These are phyloP conservation scores for Drosophila mojavensis DNA, from an alignment of 1,140 invertebrate species.

Conservation along the genomic window DNA sequence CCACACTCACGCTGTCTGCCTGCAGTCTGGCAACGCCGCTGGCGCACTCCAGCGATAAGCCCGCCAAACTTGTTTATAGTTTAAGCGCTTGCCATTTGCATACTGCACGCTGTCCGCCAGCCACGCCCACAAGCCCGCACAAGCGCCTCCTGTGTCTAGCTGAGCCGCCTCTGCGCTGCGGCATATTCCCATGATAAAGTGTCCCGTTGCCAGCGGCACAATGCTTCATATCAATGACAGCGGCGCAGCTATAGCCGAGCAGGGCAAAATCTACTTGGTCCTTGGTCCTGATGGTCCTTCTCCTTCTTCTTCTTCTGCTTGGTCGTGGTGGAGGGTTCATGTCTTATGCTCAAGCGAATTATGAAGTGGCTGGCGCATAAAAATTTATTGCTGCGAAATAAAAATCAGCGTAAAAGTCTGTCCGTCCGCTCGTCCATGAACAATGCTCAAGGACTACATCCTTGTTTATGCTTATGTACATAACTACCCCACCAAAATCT, in stretches of 20 bases:
- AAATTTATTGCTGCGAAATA: slow-evolving; percentile 84
- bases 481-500: slow-evolving; percentile 5
- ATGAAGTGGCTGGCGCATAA: slow-evolving; percentile 83
- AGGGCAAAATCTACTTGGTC: background rate
- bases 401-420: slow-evolving; percentile 80
- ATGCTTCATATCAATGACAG: slow-evolving; percentile 47
- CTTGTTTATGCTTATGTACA: slow-evolving; percentile 42
- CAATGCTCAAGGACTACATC: slow-evolving; percentile 46
- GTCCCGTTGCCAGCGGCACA: slow-evolving; percentile 50
- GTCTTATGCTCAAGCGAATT: slow-evolving; percentile 79
- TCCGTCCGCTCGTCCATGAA: slow-evolving; percentile 14
- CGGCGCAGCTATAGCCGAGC: background rate
- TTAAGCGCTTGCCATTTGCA: slow-evolving; percentile 65
- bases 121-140: background rate
- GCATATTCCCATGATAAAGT: slow-evolving; percentile 68
- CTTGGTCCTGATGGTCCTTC: background rate
- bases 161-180: background rate
- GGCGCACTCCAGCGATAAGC: slow-evolving; percentile 21
- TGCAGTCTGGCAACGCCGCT: slow-evolving; percentile 29
- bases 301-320: slow-evolving; percentile 21
- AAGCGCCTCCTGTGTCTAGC: background rate
- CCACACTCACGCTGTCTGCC: background rate
- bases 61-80: slow-evolving; percentile 66
- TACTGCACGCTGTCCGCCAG: slow-evolving; percentile 27
- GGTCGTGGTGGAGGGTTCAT: slow-evolving; percentile 38